phyloP scores from a whole-genome alignment of 2,888 invertebrate species.

The Agrochola macilenta region DNA sequence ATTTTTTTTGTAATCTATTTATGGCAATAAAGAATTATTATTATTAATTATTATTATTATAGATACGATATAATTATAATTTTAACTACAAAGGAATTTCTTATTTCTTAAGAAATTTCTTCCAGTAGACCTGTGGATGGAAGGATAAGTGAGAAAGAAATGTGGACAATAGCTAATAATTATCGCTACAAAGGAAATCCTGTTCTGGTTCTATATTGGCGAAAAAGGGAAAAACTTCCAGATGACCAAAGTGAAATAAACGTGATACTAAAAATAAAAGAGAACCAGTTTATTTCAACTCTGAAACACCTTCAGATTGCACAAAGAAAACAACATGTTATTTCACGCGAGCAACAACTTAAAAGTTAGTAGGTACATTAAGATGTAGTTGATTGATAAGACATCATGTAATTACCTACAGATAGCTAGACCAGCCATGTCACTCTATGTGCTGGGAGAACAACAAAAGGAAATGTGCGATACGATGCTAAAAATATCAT shows the following conservation, averaged over 20 bases:
- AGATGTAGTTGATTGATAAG: conserved; percentile 12
- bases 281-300: background rate
- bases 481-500: background rate
- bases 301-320: background rate
- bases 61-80: no score
- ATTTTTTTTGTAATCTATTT: no score
- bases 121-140: no score
- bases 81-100: no score
- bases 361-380: background rate
- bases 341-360: background rate
- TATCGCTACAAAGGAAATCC: no score
- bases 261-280: background rate
- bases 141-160: no score
- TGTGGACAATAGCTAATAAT: no score
- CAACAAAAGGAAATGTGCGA: conserved; percentile 1
- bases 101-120: no score
- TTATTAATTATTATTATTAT: no score
- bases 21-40: no score
- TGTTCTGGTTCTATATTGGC: background rate
- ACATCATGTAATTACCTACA: background rate
- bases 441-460: background rate
- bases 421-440: background rate
- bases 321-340: conserved; percentile 27
- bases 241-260: background rate
- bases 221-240: background rate